Percentiles rank a stretch among this genome's conserved stretches.
Conservation (phyloP, 2,113 vertebrate species). For the Embiotoca jacksoni region DNA sequence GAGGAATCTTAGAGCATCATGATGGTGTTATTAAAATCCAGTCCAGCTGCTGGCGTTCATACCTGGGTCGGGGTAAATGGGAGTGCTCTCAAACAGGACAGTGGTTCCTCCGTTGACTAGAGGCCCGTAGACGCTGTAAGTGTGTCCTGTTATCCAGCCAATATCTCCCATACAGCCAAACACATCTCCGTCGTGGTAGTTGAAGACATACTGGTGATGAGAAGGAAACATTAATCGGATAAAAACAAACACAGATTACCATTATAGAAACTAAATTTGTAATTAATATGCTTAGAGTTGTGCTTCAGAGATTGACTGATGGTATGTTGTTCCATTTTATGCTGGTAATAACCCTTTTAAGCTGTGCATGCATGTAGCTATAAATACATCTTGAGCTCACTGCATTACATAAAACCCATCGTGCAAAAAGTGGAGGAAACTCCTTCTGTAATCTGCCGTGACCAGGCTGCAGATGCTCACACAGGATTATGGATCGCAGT, state of each 20-base stretch:
- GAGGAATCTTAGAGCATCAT: not conserved
- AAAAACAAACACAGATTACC: too few relatives aligned
- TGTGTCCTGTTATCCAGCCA: slow-evolving; percentile 89
- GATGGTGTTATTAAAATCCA: not conserved
- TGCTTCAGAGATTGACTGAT: too few relatives aligned
- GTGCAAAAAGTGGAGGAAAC: not conserved
- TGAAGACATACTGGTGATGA: slow-evolving; percentile 84
- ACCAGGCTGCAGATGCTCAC: not conserved
- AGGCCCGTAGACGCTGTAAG: slow-evolving; percentile 86
- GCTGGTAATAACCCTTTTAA: too few relatives aligned
- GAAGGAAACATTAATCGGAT: not conserved
- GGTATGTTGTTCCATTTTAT: too few relatives aligned
- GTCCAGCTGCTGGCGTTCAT: not conserved
- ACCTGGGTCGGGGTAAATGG: slow-evolving; percentile 84
- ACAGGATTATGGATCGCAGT: not conserved
- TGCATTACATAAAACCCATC: not conserved
- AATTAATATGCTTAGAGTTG: too few relatives aligned
- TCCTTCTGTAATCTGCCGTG: not conserved
- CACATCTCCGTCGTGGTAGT: slow-evolving; percentile 86
- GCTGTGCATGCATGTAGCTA: not conserved
- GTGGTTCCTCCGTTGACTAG: slow-evolving; percentile 88
- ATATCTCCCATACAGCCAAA: slow-evolving; percentile 89
- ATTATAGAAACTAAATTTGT: not conserved
- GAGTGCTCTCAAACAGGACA: slow-evolving; percentile 88
- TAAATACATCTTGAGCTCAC: not conserved